Evolutionary conservation across 2,888 invertebrate species (phyloP), one percentile per base, ranked within the genome.

Genomic region (Prosopocoilus inquinatus): DNA sequence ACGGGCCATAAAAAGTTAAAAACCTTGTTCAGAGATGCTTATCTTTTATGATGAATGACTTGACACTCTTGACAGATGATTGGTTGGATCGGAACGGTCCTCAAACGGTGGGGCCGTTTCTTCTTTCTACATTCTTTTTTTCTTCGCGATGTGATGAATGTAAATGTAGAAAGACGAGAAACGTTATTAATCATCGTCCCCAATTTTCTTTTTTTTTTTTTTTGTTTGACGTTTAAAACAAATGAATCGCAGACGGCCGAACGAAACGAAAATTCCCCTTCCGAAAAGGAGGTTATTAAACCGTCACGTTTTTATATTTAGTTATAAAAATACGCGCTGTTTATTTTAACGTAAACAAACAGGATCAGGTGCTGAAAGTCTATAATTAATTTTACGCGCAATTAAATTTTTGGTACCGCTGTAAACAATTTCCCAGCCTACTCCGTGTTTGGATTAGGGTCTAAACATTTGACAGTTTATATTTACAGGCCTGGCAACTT

Each of bases 11-110:
- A 52, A 47, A 55, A 11, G 11, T 57, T 49, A 52, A 52, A 57
- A 51, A 36, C 47, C 48, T 45, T 56, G 58, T 61, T 32, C 54
- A 50, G 64, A 50, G 64, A 65, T 65, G 53, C 52, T 64, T 66
- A 67, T 67, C 67, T 59, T 28, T 58, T 47, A 61, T 65, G 65
- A 67, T 67, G 66, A 66, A 68, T 64, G 64, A 67, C 57, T 61
- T 59, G 65, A 65, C 62, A 61, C 58, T 53, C 62, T 54, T 64
- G 66, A 66, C 64, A 64, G 61, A 62, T 66, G 67, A 65, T 67
- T 66, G 63, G 60, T 61, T 63, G 58, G 53, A 60, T 59, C 53
- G 53, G 49, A 53, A 43, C 54, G 57, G 57, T 57, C 56, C 45
- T 51, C 32, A 54, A 59, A 51, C 59, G 41, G 54, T 35, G 59